Percentiles rank a stretch among this genome's conserved stretches.
phyloP scores from a whole-genome alignment of 2,888 invertebrate species.

The Mechanitis mazaeus region DNA sequence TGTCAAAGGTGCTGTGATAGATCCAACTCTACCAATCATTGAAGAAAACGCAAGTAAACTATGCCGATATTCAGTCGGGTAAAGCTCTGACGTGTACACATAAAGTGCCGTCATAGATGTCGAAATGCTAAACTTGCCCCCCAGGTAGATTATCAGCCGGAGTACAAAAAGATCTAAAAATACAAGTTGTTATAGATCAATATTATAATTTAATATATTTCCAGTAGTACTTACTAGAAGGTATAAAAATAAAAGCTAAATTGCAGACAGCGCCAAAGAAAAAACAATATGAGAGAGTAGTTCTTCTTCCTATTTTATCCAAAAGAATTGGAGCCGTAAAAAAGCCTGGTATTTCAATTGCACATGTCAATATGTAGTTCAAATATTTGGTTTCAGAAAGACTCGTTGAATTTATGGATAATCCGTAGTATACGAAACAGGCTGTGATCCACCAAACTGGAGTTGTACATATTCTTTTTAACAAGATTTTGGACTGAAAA shows the following conservation, averaged over 20 bases:
- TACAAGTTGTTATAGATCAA: background rate
- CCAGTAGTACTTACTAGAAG: conserved; percentile 33
- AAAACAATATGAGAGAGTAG: conserved; percentile 35
- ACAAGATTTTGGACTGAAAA: conserved; percentile 66
- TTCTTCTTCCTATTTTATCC: conserved; percentile 55
- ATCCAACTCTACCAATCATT: conserved; percentile 83
- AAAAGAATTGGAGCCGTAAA: conserved; percentile 76
- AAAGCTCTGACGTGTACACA: conserved; percentile 82
- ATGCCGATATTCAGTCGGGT: conserved; percentile 82
- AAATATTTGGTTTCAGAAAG: conserved; percentile 81
- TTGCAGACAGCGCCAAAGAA: conserved; percentile 30
- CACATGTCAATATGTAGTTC: conserved; percentile 77
- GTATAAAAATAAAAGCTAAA: conserved; percentile 30
- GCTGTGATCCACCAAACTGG: conserved; percentile 83
- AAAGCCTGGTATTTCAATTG: conserved; percentile 81
- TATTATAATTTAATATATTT: background rate
- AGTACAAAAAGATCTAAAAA: conserved; percentile 34
- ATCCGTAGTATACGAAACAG: conserved; percentile 83
- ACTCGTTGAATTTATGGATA: conserved; percentile 82
- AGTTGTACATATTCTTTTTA: conserved; percentile 75
- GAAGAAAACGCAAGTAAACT: conserved; percentile 81
- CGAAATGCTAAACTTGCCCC: conserved; percentile 81
- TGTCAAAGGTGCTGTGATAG: conserved; percentile 82
- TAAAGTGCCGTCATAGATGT: conserved; percentile 80
- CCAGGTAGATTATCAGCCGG: conserved; percentile 70